Conservation (phyloP, 2,888 invertebrate genomes). For the Baccha elongata region DNA sequence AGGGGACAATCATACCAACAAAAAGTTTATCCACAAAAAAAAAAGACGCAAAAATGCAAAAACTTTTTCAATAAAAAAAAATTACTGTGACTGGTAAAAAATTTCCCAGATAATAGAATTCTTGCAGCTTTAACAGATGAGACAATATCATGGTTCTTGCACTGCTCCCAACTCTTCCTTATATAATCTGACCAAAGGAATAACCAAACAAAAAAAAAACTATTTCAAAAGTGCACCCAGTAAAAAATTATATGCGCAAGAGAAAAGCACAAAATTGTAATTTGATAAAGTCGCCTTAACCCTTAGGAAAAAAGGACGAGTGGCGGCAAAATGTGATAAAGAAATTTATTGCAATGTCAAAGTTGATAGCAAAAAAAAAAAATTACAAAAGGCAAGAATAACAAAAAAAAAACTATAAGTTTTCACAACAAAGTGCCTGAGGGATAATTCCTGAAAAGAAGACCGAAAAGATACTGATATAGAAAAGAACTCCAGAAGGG, state of each 20-base stretch:
- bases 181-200: not conserved
- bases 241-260: slow-evolving; percentile 32
- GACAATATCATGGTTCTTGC: slow-evolving; percentile 44
- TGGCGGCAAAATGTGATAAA: slow-evolving; percentile 5
- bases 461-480: slow-evolving; percentile 31
- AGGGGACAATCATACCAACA: slow-evolving; percentile 26
- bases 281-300: slow-evolving; percentile 59
- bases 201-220: not conserved
- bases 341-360: slow-evolving; percentile 36
- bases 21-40: slow-evolving; percentile 3
- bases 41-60: slow-evolving; percentile 22
- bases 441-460: slow-evolving; percentile 3
- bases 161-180: not conserved
- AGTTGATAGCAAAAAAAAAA: slow-evolving; percentile 32
- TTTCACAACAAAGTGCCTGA: slow-evolving; percentile 40
- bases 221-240: slow-evolving; percentile 36
- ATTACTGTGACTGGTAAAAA: slow-evolving; percentile 39
- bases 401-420: not conserved
- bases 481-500: not conserved
- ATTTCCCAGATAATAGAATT: slow-evolving; percentile 61
- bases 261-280: slow-evolving; percentile 48
- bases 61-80: slow-evolving; percentile 60
- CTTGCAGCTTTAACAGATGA: slow-evolving; percentile 56
- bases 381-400: not conserved
- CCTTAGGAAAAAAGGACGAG: slow-evolving; percentile 5